These are phyloP conservation scores for Orchestia grillus DNA, from an alignment of 1,140 invertebrate genomes.

Conservation along the genomic window DNA sequence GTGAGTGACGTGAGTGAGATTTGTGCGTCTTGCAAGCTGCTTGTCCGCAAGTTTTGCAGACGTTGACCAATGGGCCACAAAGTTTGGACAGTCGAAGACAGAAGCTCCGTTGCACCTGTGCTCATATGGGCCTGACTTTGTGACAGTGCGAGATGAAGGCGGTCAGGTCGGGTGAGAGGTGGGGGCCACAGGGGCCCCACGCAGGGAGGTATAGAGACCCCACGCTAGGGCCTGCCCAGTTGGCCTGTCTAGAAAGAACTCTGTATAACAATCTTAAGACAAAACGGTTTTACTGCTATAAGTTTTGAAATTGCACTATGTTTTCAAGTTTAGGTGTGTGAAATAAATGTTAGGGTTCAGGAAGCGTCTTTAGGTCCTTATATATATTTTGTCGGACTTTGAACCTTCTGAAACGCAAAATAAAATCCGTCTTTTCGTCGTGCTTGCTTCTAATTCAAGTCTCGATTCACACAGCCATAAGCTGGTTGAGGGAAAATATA, in stretches of 20 bases:
- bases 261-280: neutral
- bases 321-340: neutral
- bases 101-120: conserved; percentile 21
- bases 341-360: neutral
- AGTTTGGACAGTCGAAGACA: conserved; percentile 46
- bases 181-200: neutral
- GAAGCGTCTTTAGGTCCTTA: neutral
- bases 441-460: neutral
- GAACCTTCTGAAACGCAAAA: too few relatives aligned
- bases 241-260: neutral
- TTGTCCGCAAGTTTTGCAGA: conserved; percentile 20
- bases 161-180: too few relatives aligned
- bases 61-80: conserved; percentile 10
- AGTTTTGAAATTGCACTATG: neutral
- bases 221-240: neutral
- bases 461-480: neutral
- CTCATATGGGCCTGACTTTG: conserved; percentile 1
- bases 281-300: neutral
- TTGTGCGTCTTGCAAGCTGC: neutral
- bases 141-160: neutral
- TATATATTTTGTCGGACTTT: neutral
- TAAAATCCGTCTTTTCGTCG: neutral
- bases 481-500: neutral
- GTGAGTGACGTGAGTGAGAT: neutral
- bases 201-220: too few relatives aligned